These are phyloP conservation scores for Melanostoma mellinum DNA, from an alignment of 2,888 invertebrate genomes.

Conservation along the genomic window DNA sequence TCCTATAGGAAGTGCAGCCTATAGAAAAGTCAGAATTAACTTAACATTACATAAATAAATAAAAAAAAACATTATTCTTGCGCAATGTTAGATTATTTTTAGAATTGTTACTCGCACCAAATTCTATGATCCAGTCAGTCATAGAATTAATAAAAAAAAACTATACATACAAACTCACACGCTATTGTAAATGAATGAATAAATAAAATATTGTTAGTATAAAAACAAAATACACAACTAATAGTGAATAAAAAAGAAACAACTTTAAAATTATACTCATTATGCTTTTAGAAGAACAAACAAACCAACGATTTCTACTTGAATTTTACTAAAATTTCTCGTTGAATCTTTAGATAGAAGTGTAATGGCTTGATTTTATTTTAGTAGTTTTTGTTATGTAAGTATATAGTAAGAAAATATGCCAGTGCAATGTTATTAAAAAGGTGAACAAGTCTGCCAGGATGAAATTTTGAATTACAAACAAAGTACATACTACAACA, in stretches of 20 bases:
- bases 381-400: too few relatives aligned
- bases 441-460: too few relatives aligned
- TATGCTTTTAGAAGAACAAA: background rate
- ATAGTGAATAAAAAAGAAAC: constrained; percentile 33
- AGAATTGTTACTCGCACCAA: constrained; percentile 55
- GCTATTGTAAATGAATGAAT: constrained; percentile 45
- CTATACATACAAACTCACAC: constrained; percentile 22
- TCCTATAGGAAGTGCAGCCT: constrained; percentile 35
- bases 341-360: too few relatives aligned
- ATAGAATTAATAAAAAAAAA: constrained; percentile 1
- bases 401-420: too few relatives aligned
- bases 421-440: too few relatives aligned
- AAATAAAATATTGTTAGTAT: constrained; percentile 25
- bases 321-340: too few relatives aligned
- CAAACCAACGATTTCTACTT: background rate
- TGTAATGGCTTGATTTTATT: too few relatives aligned
- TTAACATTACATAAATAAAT: too few relatives aligned
- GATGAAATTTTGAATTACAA: too few relatives aligned
- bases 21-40: constrained; percentile 16
- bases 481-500: too few relatives aligned
- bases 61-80: constrained; percentile 21
- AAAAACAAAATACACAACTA: constrained; percentile 6
- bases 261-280: constrained; percentile 15
- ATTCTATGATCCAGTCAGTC: background rate
- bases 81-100: constrained; percentile 40